These are phyloP conservation scores for Psilopsiagon aurifrons DNA, from an alignment of 2,113 vertebrate species.

Conservation along the genomic window DNA sequence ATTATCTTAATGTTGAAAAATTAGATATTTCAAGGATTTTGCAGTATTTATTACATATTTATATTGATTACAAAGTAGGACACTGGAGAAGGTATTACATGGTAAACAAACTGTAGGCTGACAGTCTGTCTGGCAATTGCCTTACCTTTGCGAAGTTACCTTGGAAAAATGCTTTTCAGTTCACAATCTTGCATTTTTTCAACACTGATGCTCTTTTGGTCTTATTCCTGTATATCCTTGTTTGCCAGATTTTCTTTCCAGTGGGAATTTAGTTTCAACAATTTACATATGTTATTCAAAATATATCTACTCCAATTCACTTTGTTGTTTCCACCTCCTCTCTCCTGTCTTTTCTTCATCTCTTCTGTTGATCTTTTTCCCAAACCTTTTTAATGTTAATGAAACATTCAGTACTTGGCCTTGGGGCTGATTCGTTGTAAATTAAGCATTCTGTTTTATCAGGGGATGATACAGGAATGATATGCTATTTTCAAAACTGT, in stretches of 20 bases:
- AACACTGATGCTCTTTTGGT: background rate
- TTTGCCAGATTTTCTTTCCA: background rate
- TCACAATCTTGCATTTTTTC: background rate
- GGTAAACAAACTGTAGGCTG: background rate
- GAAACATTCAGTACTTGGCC: conserved; percentile 12
- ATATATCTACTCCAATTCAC: background rate
- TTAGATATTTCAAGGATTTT: background rate
- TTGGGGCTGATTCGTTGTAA: conserved; percentile 7
- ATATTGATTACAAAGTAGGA: background rate
- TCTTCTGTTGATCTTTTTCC: background rate
- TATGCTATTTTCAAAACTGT: background rate
- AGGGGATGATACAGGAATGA: background rate
- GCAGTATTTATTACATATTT: no score
- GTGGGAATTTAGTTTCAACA: background rate
- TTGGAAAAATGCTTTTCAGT: background rate
- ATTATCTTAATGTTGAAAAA: background rate
- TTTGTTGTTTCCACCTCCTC: background rate
- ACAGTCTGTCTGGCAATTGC: background rate
- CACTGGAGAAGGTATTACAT: background rate
- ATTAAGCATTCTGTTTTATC: conserved; percentile 11
- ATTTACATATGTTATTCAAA: background rate
- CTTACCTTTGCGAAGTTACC: background rate
- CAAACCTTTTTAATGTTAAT: conserved; percentile 20
- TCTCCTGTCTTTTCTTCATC: conserved; percentile 3
- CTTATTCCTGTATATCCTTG: background rate